Conservation (phyloP, 2,888 invertebrate genomes). For the Bhutanitis thaidina region DNA sequence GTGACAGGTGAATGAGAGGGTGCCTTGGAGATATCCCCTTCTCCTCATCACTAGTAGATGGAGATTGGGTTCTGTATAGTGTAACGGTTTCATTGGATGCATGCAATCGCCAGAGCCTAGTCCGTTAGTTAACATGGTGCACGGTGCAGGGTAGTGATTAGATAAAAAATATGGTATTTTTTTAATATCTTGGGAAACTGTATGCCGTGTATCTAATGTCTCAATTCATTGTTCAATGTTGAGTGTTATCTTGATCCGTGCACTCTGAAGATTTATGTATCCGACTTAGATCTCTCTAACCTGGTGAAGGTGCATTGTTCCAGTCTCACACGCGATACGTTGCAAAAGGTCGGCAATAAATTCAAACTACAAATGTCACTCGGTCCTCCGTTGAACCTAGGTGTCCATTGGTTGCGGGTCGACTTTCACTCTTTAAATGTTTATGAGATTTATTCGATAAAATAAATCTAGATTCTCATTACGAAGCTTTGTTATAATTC, state of each 20-base stretch:
- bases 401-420: slow-evolving; percentile 1
- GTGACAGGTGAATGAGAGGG: no score
- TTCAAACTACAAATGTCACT: slow-evolving; percentile 3
- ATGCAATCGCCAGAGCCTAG: no score
- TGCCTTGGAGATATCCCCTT: no score
- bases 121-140: no score
- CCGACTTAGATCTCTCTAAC: not conserved
- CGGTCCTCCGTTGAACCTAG: not conserved
- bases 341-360: slow-evolving; percentile 14
- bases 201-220: no score
- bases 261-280: not conserved
- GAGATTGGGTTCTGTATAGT: no score
- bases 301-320: not conserved
- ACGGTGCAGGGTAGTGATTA: no score
- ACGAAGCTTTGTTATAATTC: not conserved
- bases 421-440: slow-evolving; percentile 1
- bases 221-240: slow-evolving; percentile 1
- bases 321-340: slow-evolving; percentile 5
- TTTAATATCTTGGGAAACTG: no score
- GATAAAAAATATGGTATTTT: no score
- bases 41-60: no score
- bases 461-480: not conserved
- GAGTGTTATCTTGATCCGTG: not conserved
- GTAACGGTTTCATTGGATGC: no score
- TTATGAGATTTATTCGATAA: not conserved